Evolutionary conservation across 1,140 invertebrate genomes (phyloP), one percentile per base, ranked within the genome.

Genomic region (Drosophila parabipectinata): DNA sequence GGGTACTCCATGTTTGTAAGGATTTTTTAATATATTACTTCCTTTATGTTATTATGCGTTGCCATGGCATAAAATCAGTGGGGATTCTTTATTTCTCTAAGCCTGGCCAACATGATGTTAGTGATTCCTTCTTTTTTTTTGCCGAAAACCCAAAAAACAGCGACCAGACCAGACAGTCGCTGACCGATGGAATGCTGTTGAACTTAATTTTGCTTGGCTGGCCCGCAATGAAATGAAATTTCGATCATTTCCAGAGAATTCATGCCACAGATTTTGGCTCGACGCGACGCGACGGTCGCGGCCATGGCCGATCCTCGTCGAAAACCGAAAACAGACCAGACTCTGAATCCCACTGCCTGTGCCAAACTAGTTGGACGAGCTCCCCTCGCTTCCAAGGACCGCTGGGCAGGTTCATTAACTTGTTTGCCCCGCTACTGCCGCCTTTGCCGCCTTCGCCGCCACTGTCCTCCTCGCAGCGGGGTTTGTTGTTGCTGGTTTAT

Each of bases 211-310:
- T 53, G 72, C 52, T 54, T 55, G 53, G 63, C 24, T 53, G 71
- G 51, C 21, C 58, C 72, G 77, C 72, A 81, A 81, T 82, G 77
- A 84, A 84, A 84, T 85, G 81, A 84, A 84, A 87, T 88, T 87
- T 87, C 79, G 83, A 79, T 87, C 64, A 82, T 82, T 87, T 87
- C 83, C 83, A 87, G 74, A 68, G 82, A 87, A 87, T 87, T 87
- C 71, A 82, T 87, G 83, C 82, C 83, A 87, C 83, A 87, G 82
- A 87, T 88, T 84, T 82, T 48, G 81, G 61, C 39, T 61, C 52
- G 64, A 15, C 37, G 52, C 39, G 24, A 51, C 60, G 73, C 34
- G 45, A 57, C 54, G 30, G 57, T 44, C 26, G 53, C 53, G 51
- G 47, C 56, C 56, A 58, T 21, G 44, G 56, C 30, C 56, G 56